These are phyloP conservation scores for Silurus lanzhouensis DNA, from an alignment of 2,797 vertebrate genomes.

Conservation along the genomic window DNA sequence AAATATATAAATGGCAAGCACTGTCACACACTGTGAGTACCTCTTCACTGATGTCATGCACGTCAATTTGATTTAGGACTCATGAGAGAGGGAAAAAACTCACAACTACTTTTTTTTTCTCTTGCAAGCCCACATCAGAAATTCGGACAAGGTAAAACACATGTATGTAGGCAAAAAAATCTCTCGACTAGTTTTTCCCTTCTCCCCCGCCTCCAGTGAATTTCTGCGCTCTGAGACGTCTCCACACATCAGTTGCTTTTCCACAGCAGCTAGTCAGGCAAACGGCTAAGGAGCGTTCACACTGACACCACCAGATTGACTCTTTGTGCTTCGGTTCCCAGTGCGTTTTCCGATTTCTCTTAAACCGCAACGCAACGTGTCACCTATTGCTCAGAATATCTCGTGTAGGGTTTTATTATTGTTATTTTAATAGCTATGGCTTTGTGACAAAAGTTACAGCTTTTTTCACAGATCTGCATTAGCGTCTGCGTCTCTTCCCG, in stretches of 20 bases:
- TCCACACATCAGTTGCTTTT: constrained; percentile 52
- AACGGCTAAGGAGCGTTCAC: constrained; percentile 46
- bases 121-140: neutral
- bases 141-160: constrained; percentile 36
- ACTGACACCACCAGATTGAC: constrained; percentile 47
- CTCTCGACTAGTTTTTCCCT: neutral
- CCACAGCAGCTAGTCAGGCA: constrained; percentile 49
- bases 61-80: constrained; percentile 57
- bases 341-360: constrained; percentile 34
- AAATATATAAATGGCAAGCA: constrained; percentile 60
- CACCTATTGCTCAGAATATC: constrained; percentile 6
- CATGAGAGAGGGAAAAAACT: constrained; percentile 17
- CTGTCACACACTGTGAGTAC: constrained; percentile 54
- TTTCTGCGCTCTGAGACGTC: constrained; percentile 33
- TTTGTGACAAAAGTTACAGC: neutral
- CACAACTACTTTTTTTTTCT: constrained; percentile 10
- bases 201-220: neutral
- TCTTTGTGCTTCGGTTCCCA: constrained; percentile 45
- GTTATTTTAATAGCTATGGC: neutral
- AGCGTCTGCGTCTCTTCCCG: neutral
- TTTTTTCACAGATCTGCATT: neutral
- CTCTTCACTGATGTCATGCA: constrained; percentile 58
- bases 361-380: constrained; percentile 17
- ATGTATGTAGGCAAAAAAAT: constrained; percentile 20
- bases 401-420: neutral